Evolutionary conservation across 1,140 invertebrate species (phyloP).

Genomic region (Amphibalanus amphitrite): DNA sequence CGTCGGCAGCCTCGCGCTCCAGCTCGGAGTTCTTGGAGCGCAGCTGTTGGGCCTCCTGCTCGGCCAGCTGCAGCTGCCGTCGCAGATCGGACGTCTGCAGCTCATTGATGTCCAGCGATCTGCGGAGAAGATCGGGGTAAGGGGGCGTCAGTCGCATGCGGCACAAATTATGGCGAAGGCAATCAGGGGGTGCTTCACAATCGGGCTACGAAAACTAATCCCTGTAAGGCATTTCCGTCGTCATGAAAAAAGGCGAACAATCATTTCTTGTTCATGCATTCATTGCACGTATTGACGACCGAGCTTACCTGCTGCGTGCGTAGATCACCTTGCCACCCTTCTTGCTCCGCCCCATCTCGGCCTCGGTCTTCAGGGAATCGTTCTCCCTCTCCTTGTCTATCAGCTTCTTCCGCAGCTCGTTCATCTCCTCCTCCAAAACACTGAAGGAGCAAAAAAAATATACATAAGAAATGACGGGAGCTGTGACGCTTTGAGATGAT

Average conservation of each 20-base stretch:
- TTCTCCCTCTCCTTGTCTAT: conserved; percentile 28
- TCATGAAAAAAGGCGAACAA: too few species aligned
- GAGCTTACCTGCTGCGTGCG: conserved; percentile 10
- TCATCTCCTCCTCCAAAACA: conserved; percentile 20
- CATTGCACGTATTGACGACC: too few species aligned
- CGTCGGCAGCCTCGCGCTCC: conserved; percentile 19
- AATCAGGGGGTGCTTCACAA: too few species aligned
- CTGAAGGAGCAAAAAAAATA: too few species aligned
- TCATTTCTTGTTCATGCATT: too few species aligned
- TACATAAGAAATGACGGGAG: too few species aligned
- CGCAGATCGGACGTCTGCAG: not conserved
- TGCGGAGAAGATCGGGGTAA: not conserved
- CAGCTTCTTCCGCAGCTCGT: conserved; percentile 32
- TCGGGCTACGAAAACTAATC: too few species aligned
- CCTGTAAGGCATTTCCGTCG: too few species aligned
- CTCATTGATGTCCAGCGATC: not conserved
- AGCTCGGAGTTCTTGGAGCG: conserved; percentile 49
- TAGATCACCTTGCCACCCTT: conserved; percentile 10
- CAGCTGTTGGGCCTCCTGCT: conserved; percentile 48
- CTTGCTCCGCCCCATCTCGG: conserved; percentile 29
- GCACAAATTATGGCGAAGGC: too few species aligned
- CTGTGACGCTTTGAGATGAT: too few species aligned
- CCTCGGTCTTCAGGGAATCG: conserved; percentile 33
- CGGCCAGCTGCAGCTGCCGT: conserved; percentile 7
- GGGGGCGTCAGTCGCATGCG: too few species aligned